Percentiles rank a stretch among this genome's conserved stretches.
These are phyloP conservation scores for Heliconius eleuchia DNA, from an alignment of 1,140 invertebrate species.

Conservation along the genomic window DNA sequence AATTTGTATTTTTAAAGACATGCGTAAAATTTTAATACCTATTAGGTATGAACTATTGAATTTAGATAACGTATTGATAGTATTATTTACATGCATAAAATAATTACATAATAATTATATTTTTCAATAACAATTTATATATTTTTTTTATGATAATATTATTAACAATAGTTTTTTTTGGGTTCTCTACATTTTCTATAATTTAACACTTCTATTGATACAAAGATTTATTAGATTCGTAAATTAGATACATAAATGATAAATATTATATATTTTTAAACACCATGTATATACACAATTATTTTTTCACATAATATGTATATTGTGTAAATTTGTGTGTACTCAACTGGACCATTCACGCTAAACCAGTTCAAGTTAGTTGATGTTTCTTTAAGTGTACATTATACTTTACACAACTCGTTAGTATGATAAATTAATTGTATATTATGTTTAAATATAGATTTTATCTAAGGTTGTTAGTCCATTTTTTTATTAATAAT, in stretches of 20 bases:
- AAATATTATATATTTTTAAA: not conserved
- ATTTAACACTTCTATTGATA: no score
- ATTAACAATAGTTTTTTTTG: no score
- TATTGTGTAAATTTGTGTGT: slow-evolving; percentile 6
- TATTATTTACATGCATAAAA: no score
- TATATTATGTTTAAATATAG: not conserved
- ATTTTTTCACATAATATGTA: not conserved
- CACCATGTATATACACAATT: not conserved
- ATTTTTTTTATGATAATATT: no score
- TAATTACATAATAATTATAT: no score
- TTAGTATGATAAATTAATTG: not conserved
- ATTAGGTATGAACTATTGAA: no score
- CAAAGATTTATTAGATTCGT: no score
- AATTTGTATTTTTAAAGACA: no score
- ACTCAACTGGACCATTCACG: slow-evolving; percentile 19
- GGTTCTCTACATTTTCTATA: no score
- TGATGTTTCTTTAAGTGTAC: not conserved
- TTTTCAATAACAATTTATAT: no score
- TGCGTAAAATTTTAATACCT: no score
- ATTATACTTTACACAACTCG: not conserved
- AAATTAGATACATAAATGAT: not conserved
- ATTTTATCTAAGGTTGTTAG: not conserved
- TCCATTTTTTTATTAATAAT: not conserved
- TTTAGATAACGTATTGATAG: no score
- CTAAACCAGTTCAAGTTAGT: slow-evolving; percentile 11